phyloP scores from a whole-genome alignment of 2,797 vertebrate genomes.

The Girardinus metallicus region DNA sequence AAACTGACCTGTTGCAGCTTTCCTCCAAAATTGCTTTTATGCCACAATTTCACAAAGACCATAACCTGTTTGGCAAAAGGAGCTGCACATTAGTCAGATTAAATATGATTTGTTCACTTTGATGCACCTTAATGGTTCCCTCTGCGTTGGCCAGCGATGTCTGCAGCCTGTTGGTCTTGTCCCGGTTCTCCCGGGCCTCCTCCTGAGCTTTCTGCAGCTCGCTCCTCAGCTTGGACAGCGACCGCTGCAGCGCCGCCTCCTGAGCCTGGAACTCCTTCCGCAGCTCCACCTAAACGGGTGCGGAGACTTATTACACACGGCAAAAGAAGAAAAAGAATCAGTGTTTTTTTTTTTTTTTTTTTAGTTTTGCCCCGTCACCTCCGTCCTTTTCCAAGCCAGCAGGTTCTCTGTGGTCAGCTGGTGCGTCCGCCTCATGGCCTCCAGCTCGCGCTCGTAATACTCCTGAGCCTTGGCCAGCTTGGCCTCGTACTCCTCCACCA shows the following conservation, averaged over 20 bases:
- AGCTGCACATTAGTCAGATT: neutral
- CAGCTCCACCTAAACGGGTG: conserved; percentile 82
- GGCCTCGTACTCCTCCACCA: conserved; percentile 94
- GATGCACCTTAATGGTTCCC: conserved; percentile 89
- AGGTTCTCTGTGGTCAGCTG: conserved; percentile 95
- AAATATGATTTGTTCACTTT: neutral
- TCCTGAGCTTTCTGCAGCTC: conserved; percentile 96
- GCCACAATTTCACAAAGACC: neutral
- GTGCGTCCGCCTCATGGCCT: conserved; percentile 94
- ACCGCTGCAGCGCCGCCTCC: conserved; percentile 91
- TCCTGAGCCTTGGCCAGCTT: conserved; percentile 93
- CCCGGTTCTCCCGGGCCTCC: conserved; percentile 89
- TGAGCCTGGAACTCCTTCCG: conserved; percentile 96
- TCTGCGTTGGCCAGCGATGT: conserved; percentile 89
- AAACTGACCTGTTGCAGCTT: neutral
- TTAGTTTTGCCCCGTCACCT: conserved; percentile 65
- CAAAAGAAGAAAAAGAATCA: neutral
- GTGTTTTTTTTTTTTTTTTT: neutral
- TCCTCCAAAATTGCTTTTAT: neutral
- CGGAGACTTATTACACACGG: neutral
- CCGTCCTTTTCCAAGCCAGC: conserved; percentile 94
- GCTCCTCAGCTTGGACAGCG: conserved; percentile 90
- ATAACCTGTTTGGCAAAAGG: neutral
- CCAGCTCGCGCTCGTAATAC: conserved; percentile 95
- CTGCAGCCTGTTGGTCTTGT: conserved; percentile 95